Conservation (phyloP, 2,888 invertebrate species). For the Agonopterix subpropinquella region DNA sequence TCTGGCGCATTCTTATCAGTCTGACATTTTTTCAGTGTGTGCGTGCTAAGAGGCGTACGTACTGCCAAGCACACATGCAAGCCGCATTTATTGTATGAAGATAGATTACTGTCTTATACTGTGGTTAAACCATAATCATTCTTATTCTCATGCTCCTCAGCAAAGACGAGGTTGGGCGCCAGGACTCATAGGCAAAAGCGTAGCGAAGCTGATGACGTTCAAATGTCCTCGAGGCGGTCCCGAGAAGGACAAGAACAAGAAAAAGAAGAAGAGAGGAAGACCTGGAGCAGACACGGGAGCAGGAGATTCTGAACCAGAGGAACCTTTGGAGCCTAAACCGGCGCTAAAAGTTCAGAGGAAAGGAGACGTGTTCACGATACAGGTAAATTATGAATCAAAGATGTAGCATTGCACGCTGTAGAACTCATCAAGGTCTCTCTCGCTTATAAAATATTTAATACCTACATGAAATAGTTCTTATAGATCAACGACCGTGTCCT, state of each 20-base stretch:
- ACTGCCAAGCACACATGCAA: too few species aligned
- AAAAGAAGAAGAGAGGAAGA: constrained; percentile 43
- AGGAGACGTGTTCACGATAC: constrained; percentile 79
- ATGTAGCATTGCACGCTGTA: too few species aligned
- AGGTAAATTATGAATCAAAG: constrained; percentile 33
- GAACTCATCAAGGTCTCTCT: too few species aligned
- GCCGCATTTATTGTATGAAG: too few species aligned
- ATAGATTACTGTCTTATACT: too few species aligned
- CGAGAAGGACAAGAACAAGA: constrained; percentile 55
- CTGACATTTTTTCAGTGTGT: too few species aligned
- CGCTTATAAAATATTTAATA: too few species aligned
- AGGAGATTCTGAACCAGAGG: constrained; percentile 62
- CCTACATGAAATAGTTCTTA: too few species aligned
- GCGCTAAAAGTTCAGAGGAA: constrained; percentile 79
- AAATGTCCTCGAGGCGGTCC: constrained; percentile 51
- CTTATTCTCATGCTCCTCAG: background rate
- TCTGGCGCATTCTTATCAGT: too few species aligned
- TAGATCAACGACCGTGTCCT: too few species aligned
- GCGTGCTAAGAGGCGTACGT: too few species aligned
- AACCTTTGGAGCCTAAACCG: constrained; percentile 75
- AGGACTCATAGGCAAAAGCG: constrained; percentile 70
- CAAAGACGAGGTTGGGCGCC: constrained; percentile 73
- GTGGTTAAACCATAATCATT: too few species aligned
- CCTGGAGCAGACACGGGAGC: constrained; percentile 28
- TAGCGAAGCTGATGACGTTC: constrained; percentile 61